Base-by-base conservation (phyloP, 2,113 vertebrate genomes). In the Saguinus midas region DNA sequence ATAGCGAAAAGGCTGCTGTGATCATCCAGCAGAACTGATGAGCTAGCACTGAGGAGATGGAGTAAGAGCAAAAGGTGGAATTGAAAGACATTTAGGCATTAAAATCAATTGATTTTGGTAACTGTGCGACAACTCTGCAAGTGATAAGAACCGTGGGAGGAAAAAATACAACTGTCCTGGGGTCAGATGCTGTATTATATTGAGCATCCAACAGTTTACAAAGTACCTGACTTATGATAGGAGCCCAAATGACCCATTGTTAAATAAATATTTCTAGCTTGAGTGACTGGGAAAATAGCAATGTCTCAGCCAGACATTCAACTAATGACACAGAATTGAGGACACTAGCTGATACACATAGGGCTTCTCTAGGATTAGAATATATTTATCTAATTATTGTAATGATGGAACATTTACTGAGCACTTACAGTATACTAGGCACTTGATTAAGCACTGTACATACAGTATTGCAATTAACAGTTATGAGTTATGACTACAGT, bases 231-330 rank as follows among this genome's bases (percentile, higher is more conserved):
- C 75, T 92, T 55, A 58, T 10, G 1, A 64, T 13, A 61, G 35
- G 32, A 40, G 32, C 20, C 57, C 18, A 3, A 35, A 18, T 68
- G 61, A 83, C 13, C 48, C 70, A 48, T 1, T 90, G 50, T 64
- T 95, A 52, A 90, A 78, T 4, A 79, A 75, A 90, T n/a, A n/a
- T 48, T 92, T 90, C 55, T 92, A 85, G n/a, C 40, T 86, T 64
- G 35, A 5, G 29, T 78, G 29, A 94, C 29, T 16, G 7, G 43
- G 50, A 89, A 32, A 72, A 78, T 13, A 88, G 20, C 13, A 35
- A 64, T 66, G n/a, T 37, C 25, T 12, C 7, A 37, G n/a, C 72
- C 25, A 94, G 70, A 48, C 21, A 79, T 29, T 80, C 43, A 14
- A 73, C 70, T 73, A 80, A 23, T n/a, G 48, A 58, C 78, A 18